phyloP scores from a whole-genome alignment of 2,888 invertebrate genomes.

The Lepidocyrtoides sp. region DNA sequence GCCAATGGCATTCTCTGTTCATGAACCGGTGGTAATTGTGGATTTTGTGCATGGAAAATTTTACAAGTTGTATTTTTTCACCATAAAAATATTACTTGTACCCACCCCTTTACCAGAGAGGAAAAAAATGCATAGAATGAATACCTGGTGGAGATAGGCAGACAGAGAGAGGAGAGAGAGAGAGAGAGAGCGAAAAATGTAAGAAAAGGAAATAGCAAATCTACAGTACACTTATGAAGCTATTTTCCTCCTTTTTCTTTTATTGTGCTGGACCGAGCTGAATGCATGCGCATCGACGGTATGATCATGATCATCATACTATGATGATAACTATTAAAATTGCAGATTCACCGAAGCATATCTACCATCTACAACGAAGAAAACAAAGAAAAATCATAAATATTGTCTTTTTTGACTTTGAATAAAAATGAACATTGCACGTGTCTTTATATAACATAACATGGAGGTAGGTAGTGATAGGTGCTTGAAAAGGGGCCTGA shows the following conservation, averaged over 20 bases:
- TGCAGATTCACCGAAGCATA: slow-evolving; percentile 75
- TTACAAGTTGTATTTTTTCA: slow-evolving; percentile 66
- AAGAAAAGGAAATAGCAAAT: slow-evolving; percentile 47
- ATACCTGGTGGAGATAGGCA: not conserved
- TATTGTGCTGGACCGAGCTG: not conserved
- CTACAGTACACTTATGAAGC: not conserved
- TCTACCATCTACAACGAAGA: slow-evolving; percentile 35
- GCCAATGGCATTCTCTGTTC: slow-evolving; percentile 61
- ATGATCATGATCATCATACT: not conserved
- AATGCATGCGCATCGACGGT: not conserved
- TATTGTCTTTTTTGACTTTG: not conserved
- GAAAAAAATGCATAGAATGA: slow-evolving; percentile 14
- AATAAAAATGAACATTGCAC: not conserved
- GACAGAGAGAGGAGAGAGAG: not conserved
- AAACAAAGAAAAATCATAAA: slow-evolving; percentile 29
- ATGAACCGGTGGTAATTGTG: slow-evolving; percentile 50
- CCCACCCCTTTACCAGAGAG: not conserved
- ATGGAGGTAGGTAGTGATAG: not conserved
- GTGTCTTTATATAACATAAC: no score
- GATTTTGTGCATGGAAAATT: slow-evolving; percentile 56
- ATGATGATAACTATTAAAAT: slow-evolving; percentile 72
- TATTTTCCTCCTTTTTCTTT: not conserved
- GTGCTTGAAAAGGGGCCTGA: not conserved
- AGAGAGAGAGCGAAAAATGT: not conserved
- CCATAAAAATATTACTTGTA: slow-evolving; percentile 40